Base-by-base conservation (phyloP, 2,797 vertebrate species). In the Acanthurus tractus region DNA sequence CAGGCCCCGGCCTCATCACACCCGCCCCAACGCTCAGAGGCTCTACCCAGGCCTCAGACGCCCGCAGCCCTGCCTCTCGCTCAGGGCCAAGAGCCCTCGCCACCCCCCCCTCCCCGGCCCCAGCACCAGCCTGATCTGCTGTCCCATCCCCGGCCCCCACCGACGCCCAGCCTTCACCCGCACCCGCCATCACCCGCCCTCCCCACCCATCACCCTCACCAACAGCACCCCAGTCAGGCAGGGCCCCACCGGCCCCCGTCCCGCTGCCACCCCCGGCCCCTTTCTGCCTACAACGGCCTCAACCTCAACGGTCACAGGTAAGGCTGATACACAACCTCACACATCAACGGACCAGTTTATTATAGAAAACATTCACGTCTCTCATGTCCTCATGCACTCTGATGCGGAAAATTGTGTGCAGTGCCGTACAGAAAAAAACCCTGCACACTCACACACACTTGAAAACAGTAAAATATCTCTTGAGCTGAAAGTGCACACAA, bases 281-380 rank as follows among this genome's bases (percentile, higher is more conserved):
- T 97, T 68, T 97, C 97, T 0, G 94, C 95, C 53, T 99, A 98
- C 90, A 97, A 95, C 95, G 95, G 95, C 89, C 90, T 97, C 70
- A 97, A 95, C 91, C 95, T 98, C 92, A 99, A 98, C 96, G 96
- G 97, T 69, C 92, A 98, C 90, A 98, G 97, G 98, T 99, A 86
- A 91, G 58, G 36, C 57, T 10, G 23, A 38, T 55, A 14, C 13
- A 44, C 49, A 10, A 3, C 22, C 57, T 57, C 66, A 13, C 12
- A 48, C 50, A 61, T 22, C 8, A 2, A 55, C 36, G 63, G 4
- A 52, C 17, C 17, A 6, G 23, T 38, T 80, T 25, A 45, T 76
- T 36, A 3, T 20, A n/a, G 40, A 62, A 63, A 70, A 67, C 34
- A 48, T 22, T 63, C 69, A 48, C n/a, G 2, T 63, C 61, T 42